Conservation (phyloP, 2,797 vertebrate genomes). For the Naso thynnoides region DNA sequence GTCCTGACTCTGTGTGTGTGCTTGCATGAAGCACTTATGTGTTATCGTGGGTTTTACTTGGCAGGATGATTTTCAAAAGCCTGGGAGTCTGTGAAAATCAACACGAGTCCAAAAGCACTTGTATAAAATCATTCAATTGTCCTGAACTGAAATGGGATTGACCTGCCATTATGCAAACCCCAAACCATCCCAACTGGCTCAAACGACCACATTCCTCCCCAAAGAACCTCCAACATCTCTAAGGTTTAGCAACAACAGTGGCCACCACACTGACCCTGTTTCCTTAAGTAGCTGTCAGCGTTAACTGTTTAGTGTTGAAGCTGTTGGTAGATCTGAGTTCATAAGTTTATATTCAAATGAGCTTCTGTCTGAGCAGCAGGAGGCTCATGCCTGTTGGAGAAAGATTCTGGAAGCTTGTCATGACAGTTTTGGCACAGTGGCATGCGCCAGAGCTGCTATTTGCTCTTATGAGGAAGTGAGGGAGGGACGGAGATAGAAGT, state of each 20-base stretch:
- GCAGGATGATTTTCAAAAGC: constrained; percentile 46
- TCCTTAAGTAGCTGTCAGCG: constrained; percentile 64
- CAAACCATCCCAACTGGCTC: constrained; percentile 64
- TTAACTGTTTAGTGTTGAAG: constrained; percentile 64
- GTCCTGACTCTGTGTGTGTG: constrained; percentile 13
- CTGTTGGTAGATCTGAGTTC: constrained; percentile 55
- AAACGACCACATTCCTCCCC: constrained; percentile 57
- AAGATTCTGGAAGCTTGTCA: constrained; percentile 69
- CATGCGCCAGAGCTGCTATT: constrained; percentile 47
- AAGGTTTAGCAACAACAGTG: constrained; percentile 49
- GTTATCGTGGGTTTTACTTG: constrained; percentile 61
- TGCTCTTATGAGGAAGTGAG: constrained; percentile 39
- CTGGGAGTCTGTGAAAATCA: constrained; percentile 45
- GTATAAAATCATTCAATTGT: constrained; percentile 57
- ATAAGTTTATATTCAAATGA: constrained; percentile 73
- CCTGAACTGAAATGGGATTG: constrained; percentile 61
- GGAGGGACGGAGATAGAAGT: constrained; percentile 47
- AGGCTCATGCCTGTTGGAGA: constrained; percentile 33
- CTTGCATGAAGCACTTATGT: constrained; percentile 54
- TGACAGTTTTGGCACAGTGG: constrained; percentile 51
- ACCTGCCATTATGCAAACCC: constrained; percentile 70
- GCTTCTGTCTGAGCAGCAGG: constrained; percentile 55
- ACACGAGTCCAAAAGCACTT: constrained; percentile 43
- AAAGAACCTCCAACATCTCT: constrained; percentile 56
- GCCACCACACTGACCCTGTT: constrained; percentile 36